Evolutionary conservation across 2,113 vertebrate genomes (phyloP).

Genomic region (Oncorhynchus masou): DNA sequence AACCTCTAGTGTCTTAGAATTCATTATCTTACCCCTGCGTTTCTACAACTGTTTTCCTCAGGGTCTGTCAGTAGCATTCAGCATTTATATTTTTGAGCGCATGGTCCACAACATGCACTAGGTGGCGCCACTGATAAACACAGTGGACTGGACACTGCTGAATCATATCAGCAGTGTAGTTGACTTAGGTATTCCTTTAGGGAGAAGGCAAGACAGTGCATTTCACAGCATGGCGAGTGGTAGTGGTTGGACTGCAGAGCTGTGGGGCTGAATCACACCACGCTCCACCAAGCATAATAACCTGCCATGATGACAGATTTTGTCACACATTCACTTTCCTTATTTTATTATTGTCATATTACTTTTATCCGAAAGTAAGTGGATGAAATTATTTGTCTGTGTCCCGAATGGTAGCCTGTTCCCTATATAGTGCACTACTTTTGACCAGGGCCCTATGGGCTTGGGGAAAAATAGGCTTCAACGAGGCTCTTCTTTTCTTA

Average conservation of each 20-base stretch:
- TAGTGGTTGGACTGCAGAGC: neutral
- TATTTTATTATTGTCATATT: neutral
- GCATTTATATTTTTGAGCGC: neutral
- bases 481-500: too few relatives aligned
- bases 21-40: too few relatives aligned
- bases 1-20: too few relatives aligned
- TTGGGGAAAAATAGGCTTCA: too few relatives aligned
- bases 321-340: neutral
- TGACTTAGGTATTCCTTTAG: slow-evolving; percentile 27
- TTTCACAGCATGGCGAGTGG: slow-evolving; percentile 17
- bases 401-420: too few relatives aligned
- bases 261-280: neutral
- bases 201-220: slow-evolving; percentile 7
- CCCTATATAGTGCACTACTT: too few relatives aligned
- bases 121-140: slow-evolving; percentile 60
- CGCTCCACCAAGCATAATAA: neutral
- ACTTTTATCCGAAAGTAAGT: neutral
- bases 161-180: slow-evolving; percentile 50
- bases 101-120: slow-evolving; percentile 53
- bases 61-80: too few relatives aligned
- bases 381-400: too few relatives aligned
- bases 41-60: too few relatives aligned
- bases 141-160: slow-evolving; percentile 39
- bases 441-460: too few relatives aligned
- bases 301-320: neutral